Conservation (phyloP, 2,797 vertebrate species). For the Tragelaphus oryx region DNA sequence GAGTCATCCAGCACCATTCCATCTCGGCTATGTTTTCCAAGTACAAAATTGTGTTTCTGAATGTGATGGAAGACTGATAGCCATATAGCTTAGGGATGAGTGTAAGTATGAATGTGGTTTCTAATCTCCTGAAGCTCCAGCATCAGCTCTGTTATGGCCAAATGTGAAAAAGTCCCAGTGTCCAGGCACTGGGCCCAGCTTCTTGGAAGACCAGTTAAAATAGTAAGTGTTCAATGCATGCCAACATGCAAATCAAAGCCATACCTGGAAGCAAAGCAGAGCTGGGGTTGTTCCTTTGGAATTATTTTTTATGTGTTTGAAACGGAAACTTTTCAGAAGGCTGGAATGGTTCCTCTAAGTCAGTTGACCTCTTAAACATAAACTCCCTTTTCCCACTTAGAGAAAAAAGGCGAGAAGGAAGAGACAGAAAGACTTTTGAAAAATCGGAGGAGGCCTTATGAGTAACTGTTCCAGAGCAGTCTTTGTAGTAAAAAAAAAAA, state of each 20-base stretch:
- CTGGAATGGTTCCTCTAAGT: constrained; percentile 65
- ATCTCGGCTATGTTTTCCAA: not conserved
- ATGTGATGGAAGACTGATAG: constrained; percentile 56
- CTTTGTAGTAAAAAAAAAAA: constrained; percentile 66
- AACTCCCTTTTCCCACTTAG: not conserved
- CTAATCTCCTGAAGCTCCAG: not conserved
- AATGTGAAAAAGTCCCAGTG: not conserved
- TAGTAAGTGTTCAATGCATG: constrained; percentile 60
- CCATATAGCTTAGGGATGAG: constrained; percentile 43
- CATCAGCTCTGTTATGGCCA: not conserved
- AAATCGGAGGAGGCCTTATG: constrained; percentile 55
- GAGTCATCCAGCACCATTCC: constrained; percentile 47
- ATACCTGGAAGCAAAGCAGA: constrained; percentile 75
- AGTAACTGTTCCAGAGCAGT: constrained; percentile 65
- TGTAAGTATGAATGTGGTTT: not conserved
- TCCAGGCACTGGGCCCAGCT: constrained; percentile 69
- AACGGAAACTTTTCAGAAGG: constrained; percentile 74
- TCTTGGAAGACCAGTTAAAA: constrained; percentile 71
- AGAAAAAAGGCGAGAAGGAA: not conserved
- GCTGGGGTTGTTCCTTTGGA: constrained; percentile 73
- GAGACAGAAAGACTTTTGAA: not conserved
- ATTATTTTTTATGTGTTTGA: constrained; percentile 72
- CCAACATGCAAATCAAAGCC: constrained; percentile 80
- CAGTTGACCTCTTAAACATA: constrained; percentile 70
- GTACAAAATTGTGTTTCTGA: constrained; percentile 42